Conservation (phyloP, 1,140 invertebrate species). For the Pinna nobilis region DNA sequence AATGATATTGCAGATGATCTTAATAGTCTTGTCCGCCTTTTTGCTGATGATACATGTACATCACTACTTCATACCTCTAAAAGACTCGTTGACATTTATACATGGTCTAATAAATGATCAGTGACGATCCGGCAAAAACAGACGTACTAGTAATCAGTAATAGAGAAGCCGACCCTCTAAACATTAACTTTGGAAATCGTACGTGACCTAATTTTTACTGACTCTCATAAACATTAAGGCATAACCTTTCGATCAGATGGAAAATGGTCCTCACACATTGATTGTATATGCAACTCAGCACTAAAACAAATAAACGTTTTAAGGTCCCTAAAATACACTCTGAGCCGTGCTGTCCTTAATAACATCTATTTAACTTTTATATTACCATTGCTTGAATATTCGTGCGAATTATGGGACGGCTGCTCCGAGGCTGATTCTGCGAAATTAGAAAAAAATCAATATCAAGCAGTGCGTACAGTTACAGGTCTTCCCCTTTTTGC, state of each 20-base stretch:
- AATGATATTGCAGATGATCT: conserved; percentile 38
- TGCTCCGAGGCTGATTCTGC: not conserved
- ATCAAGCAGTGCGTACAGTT: conserved; percentile 6
- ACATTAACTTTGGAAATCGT: not conserved
- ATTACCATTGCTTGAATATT: conserved; percentile 22
- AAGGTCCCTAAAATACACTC: conserved; percentile 9
- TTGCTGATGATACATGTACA: conserved; percentile 42
- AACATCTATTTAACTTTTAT: conserved; percentile 17
- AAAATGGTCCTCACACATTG: not conserved
- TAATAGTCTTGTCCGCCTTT: conserved; percentile 9
- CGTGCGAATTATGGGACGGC: conserved; percentile 15
- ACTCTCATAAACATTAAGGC: not conserved
- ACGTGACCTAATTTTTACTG: not conserved
- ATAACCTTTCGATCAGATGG: not conserved
- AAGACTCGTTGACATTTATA: not conserved
- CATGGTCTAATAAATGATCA: not conserved
- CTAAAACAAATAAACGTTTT: conserved; percentile 12
- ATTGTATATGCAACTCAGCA: not conserved
- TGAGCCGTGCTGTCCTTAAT: not conserved
- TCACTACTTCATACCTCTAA: not conserved
- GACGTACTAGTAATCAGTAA: too few species aligned
- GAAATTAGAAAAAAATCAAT: conserved; percentile 16
- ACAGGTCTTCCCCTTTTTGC: conserved; percentile 10
- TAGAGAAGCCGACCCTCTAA: not conserved
- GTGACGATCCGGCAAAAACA: not conserved